Conservation (phyloP, 2,113 vertebrate species). For the Rhea americana region DNA sequence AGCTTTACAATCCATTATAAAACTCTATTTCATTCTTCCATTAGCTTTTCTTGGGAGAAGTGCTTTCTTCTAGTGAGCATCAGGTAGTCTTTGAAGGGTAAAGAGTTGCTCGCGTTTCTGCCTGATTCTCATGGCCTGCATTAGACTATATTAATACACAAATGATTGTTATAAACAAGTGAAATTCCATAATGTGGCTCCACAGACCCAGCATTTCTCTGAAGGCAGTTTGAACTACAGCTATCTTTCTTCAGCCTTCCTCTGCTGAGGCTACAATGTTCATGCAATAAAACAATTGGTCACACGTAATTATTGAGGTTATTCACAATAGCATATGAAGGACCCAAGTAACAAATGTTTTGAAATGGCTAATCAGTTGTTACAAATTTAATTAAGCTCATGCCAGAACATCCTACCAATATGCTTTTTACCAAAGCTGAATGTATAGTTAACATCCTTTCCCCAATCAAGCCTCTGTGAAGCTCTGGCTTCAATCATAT, state of each 20-base stretch:
- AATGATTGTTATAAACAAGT: neutral
- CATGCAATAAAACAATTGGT: neutral
- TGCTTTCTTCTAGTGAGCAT: neutral
- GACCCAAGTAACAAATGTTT: conserved; percentile 30
- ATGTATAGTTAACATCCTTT: too few relatives aligned
- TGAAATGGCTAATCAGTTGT: conserved; percentile 37
- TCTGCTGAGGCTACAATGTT: neutral
- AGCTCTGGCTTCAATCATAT: neutral
- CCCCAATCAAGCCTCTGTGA: neutral
- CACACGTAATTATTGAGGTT: conserved; percentile 36
- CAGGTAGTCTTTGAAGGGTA: neutral
- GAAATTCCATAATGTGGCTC: neutral
- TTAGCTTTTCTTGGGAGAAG: neutral
- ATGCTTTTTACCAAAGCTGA: neutral
- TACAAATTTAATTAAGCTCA: conserved; percentile 31
- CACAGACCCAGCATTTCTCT: neutral
- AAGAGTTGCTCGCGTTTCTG: neutral
- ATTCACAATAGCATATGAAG: neutral
- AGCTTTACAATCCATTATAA: neutral
- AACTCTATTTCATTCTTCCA: neutral
- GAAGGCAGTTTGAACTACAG: neutral
- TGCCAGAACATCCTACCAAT: neutral
- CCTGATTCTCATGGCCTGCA: neutral
- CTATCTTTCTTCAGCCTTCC: neutral
- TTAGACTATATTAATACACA: neutral